Percentiles rank a stretch among this genome's conserved stretches.
These are phyloP conservation scores for Onychomys torridus DNA, from an alignment of 2,797 vertebrate genomes.

Conservation along the genomic window DNA sequence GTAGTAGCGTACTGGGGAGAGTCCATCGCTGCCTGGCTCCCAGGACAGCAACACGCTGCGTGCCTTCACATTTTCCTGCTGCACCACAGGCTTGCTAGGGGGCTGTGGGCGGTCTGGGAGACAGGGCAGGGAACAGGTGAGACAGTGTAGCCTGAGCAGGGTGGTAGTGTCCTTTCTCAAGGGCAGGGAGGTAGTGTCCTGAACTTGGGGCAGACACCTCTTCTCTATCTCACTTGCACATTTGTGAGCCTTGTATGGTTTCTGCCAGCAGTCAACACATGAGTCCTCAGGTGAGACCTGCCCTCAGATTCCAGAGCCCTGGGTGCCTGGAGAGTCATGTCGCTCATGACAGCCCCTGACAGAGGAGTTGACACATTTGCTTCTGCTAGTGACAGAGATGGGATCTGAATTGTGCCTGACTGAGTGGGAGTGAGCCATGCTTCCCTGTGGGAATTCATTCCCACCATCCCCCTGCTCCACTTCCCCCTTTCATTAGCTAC, in stretches of 20 bases:
- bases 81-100: conserved; percentile 92
- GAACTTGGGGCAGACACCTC: neutral
- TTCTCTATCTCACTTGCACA: accelerated
- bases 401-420: accelerated
- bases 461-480: accelerated
- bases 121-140: neutral
- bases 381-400: neutral
- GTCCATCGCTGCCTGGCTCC: conserved; percentile 97
- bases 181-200: neutral
- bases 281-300: neutral
- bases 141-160: neutral
- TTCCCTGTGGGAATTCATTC: neutral
- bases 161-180: neutral
- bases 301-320: neutral
- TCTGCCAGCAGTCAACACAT: neutral
- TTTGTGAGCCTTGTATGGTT: neutral
- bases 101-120: conserved; percentile 94
- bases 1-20: conserved; percentile 98
- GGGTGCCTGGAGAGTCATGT: neutral
- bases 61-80: conserved; percentile 93
- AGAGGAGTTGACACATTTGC: neutral
- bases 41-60: conserved; percentile 94
- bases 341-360: no score
- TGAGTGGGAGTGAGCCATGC: accelerated
- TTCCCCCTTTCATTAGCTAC: neutral